Base-by-base conservation (phyloP, 2,797 vertebrate species). In the Cuculus canorus region DNA sequence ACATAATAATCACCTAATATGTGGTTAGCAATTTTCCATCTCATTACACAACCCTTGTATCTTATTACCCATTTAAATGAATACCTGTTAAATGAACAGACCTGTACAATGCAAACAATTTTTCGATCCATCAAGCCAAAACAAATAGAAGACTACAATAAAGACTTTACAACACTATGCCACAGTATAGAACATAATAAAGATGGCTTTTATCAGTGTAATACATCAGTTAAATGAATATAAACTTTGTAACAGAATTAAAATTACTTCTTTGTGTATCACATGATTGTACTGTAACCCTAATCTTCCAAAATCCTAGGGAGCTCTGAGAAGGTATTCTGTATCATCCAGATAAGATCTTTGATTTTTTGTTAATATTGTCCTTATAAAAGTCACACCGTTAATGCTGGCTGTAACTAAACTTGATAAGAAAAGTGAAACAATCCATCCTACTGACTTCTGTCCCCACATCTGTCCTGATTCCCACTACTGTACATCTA, bases 11-110 rank as follows among this genome's bases (percentile, higher is more conserved):
- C 79, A 90, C 80, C 72, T 92, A 95, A 94, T 96, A 91, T 52
- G 61, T 90, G 71, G 86, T 86, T 93, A 96, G 73, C 86, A 97
- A 96, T 97, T 97, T 97, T 96, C 96, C 94, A 85, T 96, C 84
- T 97, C 96, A 94, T 97, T 97, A 94, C 95, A 94, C 95, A 97
- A 82, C 48, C 35, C 83, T 93, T 96, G 95, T 97, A 85, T 92
- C 83, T 95, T 95, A 96, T 96, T 96, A 94, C 41, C 80, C 84
- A 92, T 96, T 96, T 93, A 91, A 96, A 97, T 91, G 86, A 96
- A 93, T 97, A 96, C 94, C 95, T 96, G 94, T 89, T 94, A 96
- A 97, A 53, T 73, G 83, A 96, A 84, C 82, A 95, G 92, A 93
- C 61, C 88, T 95, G 73, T 83, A 93, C 45, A 95, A 65, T 45